Conservation (phyloP, 2,797 vertebrate species). For the Xenentodon cancila region DNA sequence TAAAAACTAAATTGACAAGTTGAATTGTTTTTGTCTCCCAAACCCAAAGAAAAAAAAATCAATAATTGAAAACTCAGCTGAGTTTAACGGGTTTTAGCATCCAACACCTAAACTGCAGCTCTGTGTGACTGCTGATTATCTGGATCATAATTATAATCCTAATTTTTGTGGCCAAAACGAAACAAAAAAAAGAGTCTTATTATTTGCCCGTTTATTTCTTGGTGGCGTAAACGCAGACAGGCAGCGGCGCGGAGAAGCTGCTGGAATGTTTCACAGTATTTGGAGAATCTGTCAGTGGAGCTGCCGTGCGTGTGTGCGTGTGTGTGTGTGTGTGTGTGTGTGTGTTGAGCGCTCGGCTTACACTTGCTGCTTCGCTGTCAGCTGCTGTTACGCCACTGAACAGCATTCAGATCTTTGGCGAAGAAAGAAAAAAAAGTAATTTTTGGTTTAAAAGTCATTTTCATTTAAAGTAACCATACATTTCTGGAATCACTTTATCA, state of each 20-base stretch:
- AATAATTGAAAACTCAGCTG: conserved; percentile 34
- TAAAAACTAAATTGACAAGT: neutral
- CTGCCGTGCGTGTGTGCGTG: conserved; percentile 30
- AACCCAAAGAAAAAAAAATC: conserved; percentile 45
- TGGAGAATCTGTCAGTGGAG: conserved; percentile 45
- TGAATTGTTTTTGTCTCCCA: too few relatives aligned
- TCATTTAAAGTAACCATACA: neutral
- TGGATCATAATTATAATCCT: conserved; percentile 69
- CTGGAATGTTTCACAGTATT: conserved; percentile 44
- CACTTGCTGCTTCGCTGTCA: conserved; percentile 15
- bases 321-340: too few relatives aligned
- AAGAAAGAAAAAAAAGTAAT: neutral
- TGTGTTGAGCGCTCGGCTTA: conserved; percentile 16
- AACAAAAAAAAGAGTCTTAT: neutral
- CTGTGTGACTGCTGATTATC: conserved; percentile 57
- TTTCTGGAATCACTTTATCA: neutral
- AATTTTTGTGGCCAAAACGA: neutral
- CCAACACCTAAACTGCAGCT: conserved; percentile 61
- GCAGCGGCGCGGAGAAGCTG: conserved; percentile 36
- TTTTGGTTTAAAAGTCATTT: too few relatives aligned
- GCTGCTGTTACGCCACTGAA: conserved; percentile 13
- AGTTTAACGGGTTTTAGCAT: conserved; percentile 56
- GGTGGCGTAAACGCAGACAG: conserved; percentile 41
- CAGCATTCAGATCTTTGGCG: neutral
- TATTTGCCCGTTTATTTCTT: conserved; percentile 24